Base-by-base conservation (phyloP, 2,797 vertebrate genomes). In the Eulemur coronatus region DNA sequence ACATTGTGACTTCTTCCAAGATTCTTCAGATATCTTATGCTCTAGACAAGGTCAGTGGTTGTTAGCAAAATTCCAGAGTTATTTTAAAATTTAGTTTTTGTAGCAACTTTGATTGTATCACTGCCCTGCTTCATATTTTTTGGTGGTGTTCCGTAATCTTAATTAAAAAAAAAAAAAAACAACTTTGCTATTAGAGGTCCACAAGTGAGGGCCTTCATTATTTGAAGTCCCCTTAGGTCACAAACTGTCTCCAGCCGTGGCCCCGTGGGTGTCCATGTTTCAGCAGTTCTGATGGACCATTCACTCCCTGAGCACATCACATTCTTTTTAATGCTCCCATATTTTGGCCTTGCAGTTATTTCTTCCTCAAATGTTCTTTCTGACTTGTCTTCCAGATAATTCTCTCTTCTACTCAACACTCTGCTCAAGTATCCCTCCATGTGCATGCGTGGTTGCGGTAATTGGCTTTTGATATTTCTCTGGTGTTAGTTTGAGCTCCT, bases 231-330 rank as follows among this genome's bases (percentile, higher is more conserved):
- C 28, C 18, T 2, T 35, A 26, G 61, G 24, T 76, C 52, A 80
- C 7, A 41, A 13, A 4, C 3, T 33, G 0, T 43, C 69, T 85
- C 69, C 11, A 61, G 30, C 13, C 5, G 2, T 38, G 9, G 26
- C 20, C 15, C 20, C 15, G 0, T 8, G n/a, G 20, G 5, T 28
- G 10, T 70, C 8, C 22, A 15, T 8, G 2, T 61, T 48, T 38
- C 0, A n/a, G 3, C 20, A 69, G 0, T 13, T 84, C 24, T 86
- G 13, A 73, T 52, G 0, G 4, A 43, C 1, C 38, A 1, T 38
- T 38, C 50, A 48, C 80, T n/a, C 28, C 17, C 82, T 20, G 33
- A 30, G 38, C 13, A 11, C 1, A 0, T 2, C 30, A 17, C 2
- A 17, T 38, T 46, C 0, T 35, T 86, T 80, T 20, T 17, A 43